Evolutionary conservation across 2,888 invertebrate genomes (phyloP).

Genomic region (Neoaliturus tenellus): DNA sequence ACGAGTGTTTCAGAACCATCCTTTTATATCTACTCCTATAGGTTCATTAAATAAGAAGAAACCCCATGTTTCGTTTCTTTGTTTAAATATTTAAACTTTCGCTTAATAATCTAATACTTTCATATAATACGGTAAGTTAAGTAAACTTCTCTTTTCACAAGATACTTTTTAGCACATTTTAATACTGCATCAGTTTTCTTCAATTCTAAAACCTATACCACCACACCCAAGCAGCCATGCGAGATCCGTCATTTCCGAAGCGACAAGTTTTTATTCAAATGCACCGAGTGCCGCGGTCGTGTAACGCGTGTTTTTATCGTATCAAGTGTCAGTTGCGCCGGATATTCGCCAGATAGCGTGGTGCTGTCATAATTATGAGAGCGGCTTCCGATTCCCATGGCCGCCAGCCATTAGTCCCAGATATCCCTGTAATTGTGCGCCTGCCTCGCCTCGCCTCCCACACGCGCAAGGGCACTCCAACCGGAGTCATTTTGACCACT

Average conservation of each 20-base stretch:
- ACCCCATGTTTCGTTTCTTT: no score
- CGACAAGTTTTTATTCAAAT: slow-evolving; percentile 21
- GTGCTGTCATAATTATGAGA: slow-evolving; percentile 33
- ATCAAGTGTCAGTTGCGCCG: slow-evolving; percentile 33
- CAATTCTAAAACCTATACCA: no score
- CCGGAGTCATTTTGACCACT: not conserved
- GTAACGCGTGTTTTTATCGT: slow-evolving; percentile 19
- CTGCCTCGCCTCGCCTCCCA: not conserved
- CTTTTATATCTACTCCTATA: no score
- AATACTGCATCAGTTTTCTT: no score
- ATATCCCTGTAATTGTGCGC: slow-evolving; percentile 31
- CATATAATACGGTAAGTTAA: no score
- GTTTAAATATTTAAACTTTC: no score
- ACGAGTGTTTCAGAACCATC: no score
- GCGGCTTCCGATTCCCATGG: slow-evolving; percentile 33
- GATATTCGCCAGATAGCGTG: slow-evolving; percentile 26
- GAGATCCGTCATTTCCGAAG: not conserved
- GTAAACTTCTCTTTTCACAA: no score
- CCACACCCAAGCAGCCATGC: no score
- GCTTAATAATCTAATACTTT: no score
- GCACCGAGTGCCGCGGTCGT: not conserved
- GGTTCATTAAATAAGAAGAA: no score
- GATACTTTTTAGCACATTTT: no score
- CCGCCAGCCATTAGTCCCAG: slow-evolving; percentile 8
- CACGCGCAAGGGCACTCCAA: not conserved